Evolutionary conservation across 2,113 vertebrate genomes (phyloP), one percentile per base, ranked within the genome.

Genomic region (Lophius piscatorius): DNA sequence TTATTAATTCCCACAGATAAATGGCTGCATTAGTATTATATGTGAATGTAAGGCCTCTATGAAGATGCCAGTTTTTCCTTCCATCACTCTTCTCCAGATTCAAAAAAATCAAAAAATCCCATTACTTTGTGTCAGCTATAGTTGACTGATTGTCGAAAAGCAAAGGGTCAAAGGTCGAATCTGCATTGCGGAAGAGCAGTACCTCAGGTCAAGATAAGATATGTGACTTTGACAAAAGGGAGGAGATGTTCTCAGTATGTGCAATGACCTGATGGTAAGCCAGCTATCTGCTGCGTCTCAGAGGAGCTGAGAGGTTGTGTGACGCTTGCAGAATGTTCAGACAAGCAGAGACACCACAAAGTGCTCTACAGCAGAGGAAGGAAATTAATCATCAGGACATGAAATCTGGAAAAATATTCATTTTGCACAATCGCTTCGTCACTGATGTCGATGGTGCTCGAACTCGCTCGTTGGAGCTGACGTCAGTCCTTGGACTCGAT

Each of bases 281-380:
- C 70, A 79, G 67, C 6, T 29, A 44, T 68, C 63, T 64, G 57
- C 50, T 58, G 42, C 47, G 39, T 41, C 17, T 5, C 16, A 0
- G 24, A 39, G 33, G 41, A 48, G 72, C 60, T 28, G 36, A 0
- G 31, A 48, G 35, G 63, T 46, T 34, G 38, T 67, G 60, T 29
- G 76, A 80, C 22, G 63, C 2, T 21, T 63, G 61, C 26, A 74
- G 44, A 75, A 76, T 71, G 70, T 54, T 57, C 64, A 65, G 75
- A 74, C 50, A 26, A 65, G 52, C 31, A 56, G 39, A 58, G 54
- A 65, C 70, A 68, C 70, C 74, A 13, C 66, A 62, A 51, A 18
- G 20, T 35, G 9, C 1, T 31, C 44, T 33, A 33, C 39, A 65
- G 56, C 22, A 23, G 47, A 51, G 11, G 26, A 33, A 33, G 22